phyloP scores from a whole-genome alignment of 92 coral and sea anemone species.

The Ricordea florida region DNA sequence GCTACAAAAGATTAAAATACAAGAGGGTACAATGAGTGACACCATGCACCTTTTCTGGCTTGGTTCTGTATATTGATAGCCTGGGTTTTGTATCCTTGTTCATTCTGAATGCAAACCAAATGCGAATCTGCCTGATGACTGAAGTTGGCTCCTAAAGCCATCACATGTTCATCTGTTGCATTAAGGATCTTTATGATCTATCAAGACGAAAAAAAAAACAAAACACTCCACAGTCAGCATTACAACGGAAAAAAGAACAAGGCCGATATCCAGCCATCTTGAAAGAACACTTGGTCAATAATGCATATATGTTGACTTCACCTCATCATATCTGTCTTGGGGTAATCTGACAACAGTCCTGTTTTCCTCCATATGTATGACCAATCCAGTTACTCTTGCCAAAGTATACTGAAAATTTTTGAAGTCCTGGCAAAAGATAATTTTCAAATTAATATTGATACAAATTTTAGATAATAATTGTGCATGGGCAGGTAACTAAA shows the following conservation, averaged over 20 bases:
- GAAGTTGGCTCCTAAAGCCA: conserved; percentile 93
- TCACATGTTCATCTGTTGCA: conserved; percentile 92
- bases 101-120: conserved; percentile 91
- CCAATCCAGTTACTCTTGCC: conserved; percentile 91
- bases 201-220: not conserved
- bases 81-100: conserved; percentile 89
- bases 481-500: too few relatives aligned
- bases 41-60: conserved; percentile 88
- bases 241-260: not conserved
- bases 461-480: too few relatives aligned
- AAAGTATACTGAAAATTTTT: conserved; percentile 98
- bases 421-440: conserved; percentile 71
- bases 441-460: too few relatives aligned
- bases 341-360: conserved; percentile 78
- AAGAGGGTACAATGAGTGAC: too few relatives aligned
- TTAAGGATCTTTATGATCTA: conserved; percentile 90
- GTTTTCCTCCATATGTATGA: conserved; percentile 92
- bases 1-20: too few relatives aligned
- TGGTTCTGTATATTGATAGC: conserved; percentile 94
- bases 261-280: too few relatives aligned
- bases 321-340: conserved; percentile 98
- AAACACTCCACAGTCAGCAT: not conserved
- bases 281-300: too few relatives aligned
- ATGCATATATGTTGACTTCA: not conserved
- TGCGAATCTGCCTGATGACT: conserved; percentile 93